A percentile compares a stretch with the other conserved stretches of the same genome.
Evolutionary conservation across 2,797 vertebrate genomes (phyloP).

Genomic region (Manis javanica): DNA sequence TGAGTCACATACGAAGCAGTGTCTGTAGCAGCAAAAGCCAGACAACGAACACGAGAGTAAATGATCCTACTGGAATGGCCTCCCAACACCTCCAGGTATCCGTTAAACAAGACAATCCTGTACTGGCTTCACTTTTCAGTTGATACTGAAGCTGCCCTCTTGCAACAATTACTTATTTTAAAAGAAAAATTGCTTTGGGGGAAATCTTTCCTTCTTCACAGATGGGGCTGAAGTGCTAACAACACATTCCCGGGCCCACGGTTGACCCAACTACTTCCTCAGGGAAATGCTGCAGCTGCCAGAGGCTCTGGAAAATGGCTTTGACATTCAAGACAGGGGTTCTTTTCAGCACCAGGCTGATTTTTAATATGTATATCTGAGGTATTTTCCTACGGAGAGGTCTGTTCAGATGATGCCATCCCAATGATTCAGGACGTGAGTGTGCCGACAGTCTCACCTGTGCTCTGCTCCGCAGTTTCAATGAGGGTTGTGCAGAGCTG

Average conservation of each 20-base stretch:
- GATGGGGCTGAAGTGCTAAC: not conserved
- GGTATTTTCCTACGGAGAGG: not conserved
- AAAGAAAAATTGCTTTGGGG: slow-evolving; percentile 39
- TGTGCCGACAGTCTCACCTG: not conserved
- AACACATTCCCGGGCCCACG: slow-evolving; percentile 47
- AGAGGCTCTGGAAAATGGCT: slow-evolving; percentile 40
- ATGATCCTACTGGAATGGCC: slow-evolving; percentile 42
- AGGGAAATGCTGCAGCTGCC: not conserved
- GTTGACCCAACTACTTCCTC: not conserved
- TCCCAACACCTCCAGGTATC: slow-evolving; percentile 26
- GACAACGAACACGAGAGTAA: slow-evolving; percentile 76
- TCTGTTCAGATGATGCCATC: too few species aligned
- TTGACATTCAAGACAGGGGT: slow-evolving; percentile 55
- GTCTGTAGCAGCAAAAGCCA: slow-evolving; percentile 79
- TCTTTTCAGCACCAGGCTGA: slow-evolving; percentile 60
- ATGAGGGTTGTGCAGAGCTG: not conserved
- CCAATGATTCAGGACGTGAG: not conserved
- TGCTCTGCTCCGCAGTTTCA: not conserved
- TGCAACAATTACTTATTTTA: slow-evolving; percentile 67
- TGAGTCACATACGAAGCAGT: slow-evolving; percentile 83
- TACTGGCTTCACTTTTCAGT: not conserved
- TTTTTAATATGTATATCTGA: slow-evolving; percentile 68
- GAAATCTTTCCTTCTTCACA: slow-evolving; percentile 64
- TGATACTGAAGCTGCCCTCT: not conserved
- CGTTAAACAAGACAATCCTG: slow-evolving; percentile 26